Evolutionary conservation across 2,888 invertebrate genomes (phyloP).

Genomic region (Tinea pellionella): DNA sequence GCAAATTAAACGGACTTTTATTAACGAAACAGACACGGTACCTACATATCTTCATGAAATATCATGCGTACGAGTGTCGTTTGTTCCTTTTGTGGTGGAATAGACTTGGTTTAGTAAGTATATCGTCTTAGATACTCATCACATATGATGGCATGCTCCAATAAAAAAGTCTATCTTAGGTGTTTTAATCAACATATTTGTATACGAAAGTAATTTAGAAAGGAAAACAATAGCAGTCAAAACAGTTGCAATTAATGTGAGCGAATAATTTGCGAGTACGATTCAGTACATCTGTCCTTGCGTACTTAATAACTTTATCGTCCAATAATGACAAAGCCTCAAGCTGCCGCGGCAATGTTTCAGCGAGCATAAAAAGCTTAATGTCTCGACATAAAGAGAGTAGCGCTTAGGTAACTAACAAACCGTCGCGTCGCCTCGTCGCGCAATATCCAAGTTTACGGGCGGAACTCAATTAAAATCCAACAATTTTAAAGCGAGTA

Average conservation of each 20-base stretch:
- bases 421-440: constrained; percentile 29
- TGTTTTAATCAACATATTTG: too few relatives aligned
- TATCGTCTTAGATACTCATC: too few relatives aligned
- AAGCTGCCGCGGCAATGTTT: constrained; percentile 19
- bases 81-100: neutral
- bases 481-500: constrained; percentile 43
- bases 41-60: neutral
- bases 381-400: constrained; percentile 30
- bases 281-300: constrained; percentile 46
- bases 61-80: neutral
- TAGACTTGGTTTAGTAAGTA: too few relatives aligned
- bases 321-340: constrained; percentile 34
- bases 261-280: constrained; percentile 52
- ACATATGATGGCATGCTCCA: too few relatives aligned
- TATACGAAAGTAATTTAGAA: too few relatives aligned
- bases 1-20: constrained; percentile 49
- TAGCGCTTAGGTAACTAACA: constrained; percentile 41
- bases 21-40: constrained; percentile 27
- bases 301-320: constrained; percentile 49
- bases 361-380: constrained; percentile 31
- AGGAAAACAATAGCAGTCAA: neutral
- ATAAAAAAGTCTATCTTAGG: too few relatives aligned
- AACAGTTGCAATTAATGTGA: constrained; percentile 47
- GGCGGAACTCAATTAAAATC: constrained; percentile 55
- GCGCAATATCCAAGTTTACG: constrained; percentile 37